Conservation (phyloP, 2,797 vertebrate species). For the Chromis chromis region DNA sequence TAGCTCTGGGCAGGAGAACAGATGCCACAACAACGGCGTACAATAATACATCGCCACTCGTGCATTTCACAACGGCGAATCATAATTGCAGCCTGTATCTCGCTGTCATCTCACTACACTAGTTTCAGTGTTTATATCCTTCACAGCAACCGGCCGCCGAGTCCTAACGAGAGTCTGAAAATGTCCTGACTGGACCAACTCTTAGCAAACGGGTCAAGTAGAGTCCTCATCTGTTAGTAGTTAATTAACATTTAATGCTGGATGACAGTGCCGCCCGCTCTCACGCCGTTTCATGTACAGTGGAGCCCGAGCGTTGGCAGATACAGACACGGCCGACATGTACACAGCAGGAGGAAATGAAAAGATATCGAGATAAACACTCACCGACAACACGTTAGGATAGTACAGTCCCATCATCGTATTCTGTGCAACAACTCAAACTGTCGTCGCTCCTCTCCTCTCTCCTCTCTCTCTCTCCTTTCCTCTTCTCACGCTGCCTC, state of each 20-base stretch:
- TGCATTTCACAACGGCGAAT: conserved; percentile 45
- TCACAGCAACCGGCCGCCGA: conserved; percentile 31
- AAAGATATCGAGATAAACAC: conserved; percentile 69
- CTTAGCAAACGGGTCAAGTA: conserved; percentile 71
- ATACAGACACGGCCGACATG: conserved; percentile 9
- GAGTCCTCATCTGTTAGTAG: conserved; percentile 71
- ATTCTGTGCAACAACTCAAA: conserved; percentile 79
- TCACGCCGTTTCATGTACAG: conserved; percentile 46
- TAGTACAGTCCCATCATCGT: conserved; percentile 89
- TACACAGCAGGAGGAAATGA: conserved; percentile 43
- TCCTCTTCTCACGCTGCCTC: conserved; percentile 73
- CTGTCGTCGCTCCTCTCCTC: conserved; percentile 72
- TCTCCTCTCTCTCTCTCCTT: conserved; percentile 68
- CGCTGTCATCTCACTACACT: conserved; percentile 51
- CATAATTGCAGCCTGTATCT: conserved; percentile 52
- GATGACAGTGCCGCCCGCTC: conserved; percentile 60
- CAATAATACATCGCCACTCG: conserved; percentile 56
- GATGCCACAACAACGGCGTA: conserved; percentile 75
- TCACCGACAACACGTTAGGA: conserved; percentile 86
- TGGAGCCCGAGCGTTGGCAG: conserved; percentile 15
- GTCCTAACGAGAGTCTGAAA: conserved; percentile 50
- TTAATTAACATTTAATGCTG: conserved; percentile 78
- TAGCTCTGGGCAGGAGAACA: conserved; percentile 74
- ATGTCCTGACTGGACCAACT: conserved; percentile 60
- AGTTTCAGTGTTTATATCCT: conserved; percentile 43